Evolutionary conservation across 1,140 invertebrate species (phyloP).

Genomic region (Pteromalus puparum): DNA sequence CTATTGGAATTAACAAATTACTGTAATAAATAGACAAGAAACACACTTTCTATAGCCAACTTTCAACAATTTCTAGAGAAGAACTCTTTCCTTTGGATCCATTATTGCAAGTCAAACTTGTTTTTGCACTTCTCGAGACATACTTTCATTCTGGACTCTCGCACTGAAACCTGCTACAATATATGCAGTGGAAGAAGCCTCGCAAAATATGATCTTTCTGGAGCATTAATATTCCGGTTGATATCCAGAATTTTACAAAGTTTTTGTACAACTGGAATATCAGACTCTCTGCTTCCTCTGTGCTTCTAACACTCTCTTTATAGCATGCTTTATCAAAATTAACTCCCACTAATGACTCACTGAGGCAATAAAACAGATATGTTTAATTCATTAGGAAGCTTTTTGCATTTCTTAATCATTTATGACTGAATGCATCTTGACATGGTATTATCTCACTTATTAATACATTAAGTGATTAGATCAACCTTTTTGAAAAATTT

Average conservation of each 20-base stretch:
- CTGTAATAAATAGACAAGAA: background rate
- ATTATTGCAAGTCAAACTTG: constrained; percentile 24
- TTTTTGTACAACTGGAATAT: background rate
- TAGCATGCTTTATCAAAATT: background rate
- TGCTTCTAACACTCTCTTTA: background rate
- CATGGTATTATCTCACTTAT: too few species aligned
- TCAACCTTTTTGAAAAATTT: background rate
- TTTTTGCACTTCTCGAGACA: constrained; percentile 13
- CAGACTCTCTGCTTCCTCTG: background rate
- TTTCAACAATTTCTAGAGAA: constrained; percentile 16
- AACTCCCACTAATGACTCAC: background rate
- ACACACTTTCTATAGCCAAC: background rate
- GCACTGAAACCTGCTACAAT: background rate
- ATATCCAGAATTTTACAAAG: background rate
- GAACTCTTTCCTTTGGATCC: background rate
- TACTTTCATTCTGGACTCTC: constrained; percentile 8
- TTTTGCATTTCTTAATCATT: background rate
- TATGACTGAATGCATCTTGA: too few species aligned
- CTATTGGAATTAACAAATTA: too few species aligned
- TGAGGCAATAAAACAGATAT: background rate
- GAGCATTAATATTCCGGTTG: background rate
- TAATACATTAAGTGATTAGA: background rate
- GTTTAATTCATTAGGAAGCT: background rate
- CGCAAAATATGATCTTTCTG: background rate
- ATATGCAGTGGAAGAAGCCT: background rate